Conservation (phyloP, 2,113 vertebrate genomes). For the Mobula hypostoma region DNA sequence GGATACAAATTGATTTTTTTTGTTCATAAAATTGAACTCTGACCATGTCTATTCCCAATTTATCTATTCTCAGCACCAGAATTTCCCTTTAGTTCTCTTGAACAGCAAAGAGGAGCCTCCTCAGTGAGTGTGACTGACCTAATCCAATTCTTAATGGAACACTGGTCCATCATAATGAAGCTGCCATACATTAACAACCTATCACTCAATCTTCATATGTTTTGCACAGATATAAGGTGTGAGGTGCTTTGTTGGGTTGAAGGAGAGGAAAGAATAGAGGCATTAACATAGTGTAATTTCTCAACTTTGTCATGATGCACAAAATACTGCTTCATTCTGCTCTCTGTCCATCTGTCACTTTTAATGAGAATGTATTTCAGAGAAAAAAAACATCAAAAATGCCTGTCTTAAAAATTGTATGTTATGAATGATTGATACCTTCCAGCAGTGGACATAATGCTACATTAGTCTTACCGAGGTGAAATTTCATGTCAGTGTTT, state of each 20-base stretch:
- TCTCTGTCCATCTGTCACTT: not conserved
- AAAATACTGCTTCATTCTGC: not conserved
- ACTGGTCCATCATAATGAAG: not conserved
- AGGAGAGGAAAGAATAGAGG: no score
- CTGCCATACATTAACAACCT: not conserved
- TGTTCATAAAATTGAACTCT: not conserved
- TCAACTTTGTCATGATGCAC: not conserved
- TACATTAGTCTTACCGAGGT: not conserved
- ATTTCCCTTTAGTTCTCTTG: no score
- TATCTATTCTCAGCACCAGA: not conserved
- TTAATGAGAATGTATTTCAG: not conserved
- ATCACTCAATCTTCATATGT: not conserved
- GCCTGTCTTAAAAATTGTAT: not conserved
- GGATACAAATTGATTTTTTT: not conserved
- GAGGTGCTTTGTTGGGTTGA: not conserved
- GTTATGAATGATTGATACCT: conserved; percentile 18
- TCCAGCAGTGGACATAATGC: not conserved
- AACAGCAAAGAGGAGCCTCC: not conserved
- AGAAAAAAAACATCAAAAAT: not conserved
- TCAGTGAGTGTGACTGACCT: not conserved
- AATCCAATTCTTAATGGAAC: not conserved
- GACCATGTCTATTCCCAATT: not conserved
- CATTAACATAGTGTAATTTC: not conserved
- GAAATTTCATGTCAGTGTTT: not conserved
- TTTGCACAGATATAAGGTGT: not conserved